Evolutionary conservation across 64 coral and sea anemone genomes (phyloP), one percentile per base, ranked within the genome.

Genomic region (Anthopleura sola): DNA sequence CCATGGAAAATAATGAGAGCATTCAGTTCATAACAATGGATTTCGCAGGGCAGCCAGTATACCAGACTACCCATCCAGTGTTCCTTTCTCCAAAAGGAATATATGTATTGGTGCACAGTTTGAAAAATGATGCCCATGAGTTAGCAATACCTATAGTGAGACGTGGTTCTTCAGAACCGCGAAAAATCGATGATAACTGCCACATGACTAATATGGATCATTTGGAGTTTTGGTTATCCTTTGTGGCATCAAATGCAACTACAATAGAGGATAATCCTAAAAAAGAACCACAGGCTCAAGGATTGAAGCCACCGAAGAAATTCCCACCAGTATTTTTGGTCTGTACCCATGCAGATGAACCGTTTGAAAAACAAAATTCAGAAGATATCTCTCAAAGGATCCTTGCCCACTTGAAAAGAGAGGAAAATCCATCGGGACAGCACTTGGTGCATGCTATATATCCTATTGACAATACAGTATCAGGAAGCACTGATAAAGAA

Each of bases 401-500:
- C 18, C 55, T 84, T 60, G 82, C 32, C 54, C 12, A 57, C 26
- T 57, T 84, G 17, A 84, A 34, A 40, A 77, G 75, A 77, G 75
- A 84, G 10, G 12, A 58, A 29, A 57, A 57, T 53, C 34, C 82
- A 57, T 37, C 49, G 14, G 82, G 82, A 16, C 15, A 57, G 55
- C 82, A 84, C 37, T 32, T 77, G 17, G 75, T 84, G 20, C 36
- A 54, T 64, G 29, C 17, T 60, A 36, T 84, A 20, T 84, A 56
- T 37, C 18, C 54, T 36, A 55, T 84, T 21, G 82, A 84, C 36
- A 84, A 84, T n/a, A 84, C 82, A 33, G 33, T 56, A 10, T 84
- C 82, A 11, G 82, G 82, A 20, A 57, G 49, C 34, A 51, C 8
- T 18, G 23, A 12, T 14, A 21, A 53, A 34, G 17, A 36, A 36